phyloP scores from a whole-genome alignment of 92 coral and sea anemone species.

The Phenganax stokvisi region DNA sequence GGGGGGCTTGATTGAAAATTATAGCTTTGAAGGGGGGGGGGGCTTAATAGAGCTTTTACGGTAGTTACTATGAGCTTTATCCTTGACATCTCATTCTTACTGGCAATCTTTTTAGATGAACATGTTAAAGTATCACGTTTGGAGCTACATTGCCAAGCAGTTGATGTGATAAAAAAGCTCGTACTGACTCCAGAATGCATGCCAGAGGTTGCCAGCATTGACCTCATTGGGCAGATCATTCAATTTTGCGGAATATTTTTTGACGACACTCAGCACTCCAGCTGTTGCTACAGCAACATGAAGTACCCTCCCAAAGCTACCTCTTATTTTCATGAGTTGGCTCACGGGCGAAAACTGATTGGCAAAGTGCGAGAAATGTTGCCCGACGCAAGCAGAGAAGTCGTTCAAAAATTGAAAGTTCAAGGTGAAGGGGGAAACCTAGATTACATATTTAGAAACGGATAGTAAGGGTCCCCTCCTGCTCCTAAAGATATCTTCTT shows the following conservation, averaged over 20 bases:
- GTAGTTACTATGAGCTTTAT: background rate
- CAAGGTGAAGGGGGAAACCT: constrained; percentile 42
- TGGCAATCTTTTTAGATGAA: constrained; percentile 22
- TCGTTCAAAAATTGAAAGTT: constrained; percentile 41
- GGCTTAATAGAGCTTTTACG: too few species aligned
- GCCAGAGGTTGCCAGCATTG: constrained; percentile 65
- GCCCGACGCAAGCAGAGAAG: constrained; percentile 40
- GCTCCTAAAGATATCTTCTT: too few species aligned
- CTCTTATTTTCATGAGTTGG: constrained; percentile 49
- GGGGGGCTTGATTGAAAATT: too few species aligned
- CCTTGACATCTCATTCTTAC: background rate
- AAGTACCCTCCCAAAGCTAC: constrained; percentile 52
- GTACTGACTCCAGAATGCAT: constrained; percentile 62
- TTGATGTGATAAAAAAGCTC: constrained; percentile 61
- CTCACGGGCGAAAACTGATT: constrained; percentile 63
- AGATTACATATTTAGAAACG: too few species aligned
- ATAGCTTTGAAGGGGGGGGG: too few species aligned
- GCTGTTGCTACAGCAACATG: constrained; percentile 56
- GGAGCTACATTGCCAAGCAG: constrained; percentile 64
- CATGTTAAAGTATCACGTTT: constrained; percentile 37
- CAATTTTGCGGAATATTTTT: constrained; percentile 66
- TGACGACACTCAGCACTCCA: constrained; percentile 59
- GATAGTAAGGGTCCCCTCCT: too few species aligned
- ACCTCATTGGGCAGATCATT: constrained; percentile 63
- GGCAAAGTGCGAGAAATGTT: constrained; percentile 63